Evolutionary conservation across 2,113 vertebrate species (phyloP), one percentile per base, ranked within the genome.

Genomic region (Cacatua alba): DNA sequence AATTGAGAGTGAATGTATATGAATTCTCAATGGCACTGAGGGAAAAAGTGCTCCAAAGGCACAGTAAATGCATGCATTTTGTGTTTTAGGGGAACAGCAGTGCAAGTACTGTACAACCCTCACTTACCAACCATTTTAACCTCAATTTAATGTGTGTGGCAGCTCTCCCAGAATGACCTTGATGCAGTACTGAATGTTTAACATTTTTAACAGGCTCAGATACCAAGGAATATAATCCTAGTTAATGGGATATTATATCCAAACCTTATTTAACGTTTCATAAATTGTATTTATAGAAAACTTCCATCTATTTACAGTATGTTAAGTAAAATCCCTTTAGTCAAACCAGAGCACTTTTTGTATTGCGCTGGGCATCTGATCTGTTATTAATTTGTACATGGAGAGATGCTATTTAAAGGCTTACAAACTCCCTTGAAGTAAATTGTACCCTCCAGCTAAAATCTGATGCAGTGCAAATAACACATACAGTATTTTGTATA

Each of bases 401-500:
- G 89, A 97, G 86, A 89, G 90, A 91, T 75, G 92, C 96, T 97
- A 97, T 98, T 97, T 98, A 97, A 92, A 97, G 95, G 81, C 90
- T 94, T 97, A 94, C 82, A 79, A 92, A 76, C 60, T 94, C 77
- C 71, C 96, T 98, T 97, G 97, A 97, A 98, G 96, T 97, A 95
- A 98, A 98, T 97, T 97, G 96, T 97, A 81, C 96, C 97, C 96
- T 92, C 87, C 96, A 96, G 97, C 97, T 97, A 97, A 95, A 96
- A 97, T 94, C 96, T 97, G 97, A 94, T 93, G 92, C 82, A 63
- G 96, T 95, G 91, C 88, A 96, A 94, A 91, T 95, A 96, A 91
- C 92, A 96, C 67, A 55, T 31, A 24, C 11, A 72, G 44, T 39
- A 62, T 53, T 76, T 83, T 59, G 48, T 76, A 31, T 80, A 82